phyloP scores from a whole-genome alignment of 1,140 invertebrate genomes.

The Drosophila sechellia region DNA sequence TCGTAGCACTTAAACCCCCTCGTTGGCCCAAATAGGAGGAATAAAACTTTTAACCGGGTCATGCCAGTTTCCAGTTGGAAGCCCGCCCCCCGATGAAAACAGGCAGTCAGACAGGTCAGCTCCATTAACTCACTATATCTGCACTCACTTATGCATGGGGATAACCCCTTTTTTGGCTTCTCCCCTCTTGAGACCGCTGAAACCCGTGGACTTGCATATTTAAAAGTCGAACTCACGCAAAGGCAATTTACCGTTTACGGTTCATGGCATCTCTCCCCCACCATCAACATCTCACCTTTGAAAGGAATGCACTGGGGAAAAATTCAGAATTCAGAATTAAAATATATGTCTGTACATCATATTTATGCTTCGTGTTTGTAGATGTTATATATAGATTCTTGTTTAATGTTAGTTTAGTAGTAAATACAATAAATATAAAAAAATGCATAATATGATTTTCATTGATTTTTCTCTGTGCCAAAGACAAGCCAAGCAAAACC shows the following conservation, averaged over 20 bases:
- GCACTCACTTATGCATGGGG: conserved; percentile 32
- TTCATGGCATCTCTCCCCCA: conserved; percentile 55
- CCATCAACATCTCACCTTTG: conserved; percentile 14
- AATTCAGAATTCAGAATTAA: too few relatives aligned
- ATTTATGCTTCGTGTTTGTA: too few relatives aligned
- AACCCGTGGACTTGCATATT: conserved; percentile 28
- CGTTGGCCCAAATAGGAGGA: conserved; percentile 17
- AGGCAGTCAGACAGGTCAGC: conserved; percentile 35
- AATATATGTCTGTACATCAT: too few relatives aligned
- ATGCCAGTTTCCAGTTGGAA: conserved; percentile 25
- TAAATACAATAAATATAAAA: too few relatives aligned
- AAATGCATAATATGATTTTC: too few relatives aligned
- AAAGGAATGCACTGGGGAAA: background rate
- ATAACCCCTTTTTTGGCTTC: conserved; percentile 15
- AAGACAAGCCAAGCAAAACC: conserved; percentile 51
- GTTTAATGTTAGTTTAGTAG: background rate
- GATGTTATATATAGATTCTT: background rate
- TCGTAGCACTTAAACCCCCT: conserved; percentile 7
- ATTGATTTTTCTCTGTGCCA: background rate
- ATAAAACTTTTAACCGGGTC: conserved; percentile 39
- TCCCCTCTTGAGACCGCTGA: background rate
- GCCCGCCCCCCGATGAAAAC: conserved; percentile 6
- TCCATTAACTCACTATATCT: conserved; percentile 23
- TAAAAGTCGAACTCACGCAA: conserved; percentile 67
- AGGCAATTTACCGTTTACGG: conserved; percentile 76